Percentiles rank a stretch among this genome's conserved stretches.
Evolutionary conservation across 2,797 vertebrate genomes (phyloP).

Genomic region (Sebastes itinus): DNA sequence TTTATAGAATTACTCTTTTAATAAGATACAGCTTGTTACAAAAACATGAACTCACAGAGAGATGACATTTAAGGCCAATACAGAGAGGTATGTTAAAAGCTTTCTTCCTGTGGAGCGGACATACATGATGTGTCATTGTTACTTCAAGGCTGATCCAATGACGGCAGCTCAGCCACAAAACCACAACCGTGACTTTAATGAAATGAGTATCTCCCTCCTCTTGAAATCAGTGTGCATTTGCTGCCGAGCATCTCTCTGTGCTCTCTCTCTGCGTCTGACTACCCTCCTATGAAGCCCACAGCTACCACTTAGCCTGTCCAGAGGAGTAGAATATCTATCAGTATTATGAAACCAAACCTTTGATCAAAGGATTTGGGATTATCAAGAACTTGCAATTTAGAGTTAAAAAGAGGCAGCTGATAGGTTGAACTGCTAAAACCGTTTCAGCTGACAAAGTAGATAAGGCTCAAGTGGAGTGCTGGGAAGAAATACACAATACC

Average conservation of each 20-base stretch:
- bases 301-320: constrained; percentile 65
- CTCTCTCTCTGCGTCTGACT: constrained; percentile 31
- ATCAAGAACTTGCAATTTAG: constrained; percentile 71
- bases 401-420: constrained; percentile 68
- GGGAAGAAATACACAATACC: constrained; percentile 47
- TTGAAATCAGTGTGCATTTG: constrained; percentile 15
- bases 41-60: neutral
- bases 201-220: neutral
- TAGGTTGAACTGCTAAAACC: constrained; percentile 68
- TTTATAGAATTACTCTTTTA: neutral
- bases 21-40: neutral
- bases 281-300: constrained; percentile 34
- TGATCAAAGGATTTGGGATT: constrained; percentile 79
- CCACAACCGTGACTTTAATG: neutral
- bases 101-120: neutral
- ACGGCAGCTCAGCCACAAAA: constrained; percentile 5
- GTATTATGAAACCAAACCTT: constrained; percentile 61
- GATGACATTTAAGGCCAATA: neutral
- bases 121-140: constrained; percentile 2
- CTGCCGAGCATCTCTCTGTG: constrained; percentile 32
- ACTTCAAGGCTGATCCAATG: constrained; percentile 2
- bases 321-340: constrained; percentile 62
- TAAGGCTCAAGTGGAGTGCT: constrained; percentile 63
- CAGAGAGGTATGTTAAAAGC: neutral
- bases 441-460: constrained; percentile 73